Percentiles rank a stretch among this genome's conserved stretches.
phyloP scores from a whole-genome alignment of 2,888 invertebrate genomes.

The Cosmia trapezina region DNA sequence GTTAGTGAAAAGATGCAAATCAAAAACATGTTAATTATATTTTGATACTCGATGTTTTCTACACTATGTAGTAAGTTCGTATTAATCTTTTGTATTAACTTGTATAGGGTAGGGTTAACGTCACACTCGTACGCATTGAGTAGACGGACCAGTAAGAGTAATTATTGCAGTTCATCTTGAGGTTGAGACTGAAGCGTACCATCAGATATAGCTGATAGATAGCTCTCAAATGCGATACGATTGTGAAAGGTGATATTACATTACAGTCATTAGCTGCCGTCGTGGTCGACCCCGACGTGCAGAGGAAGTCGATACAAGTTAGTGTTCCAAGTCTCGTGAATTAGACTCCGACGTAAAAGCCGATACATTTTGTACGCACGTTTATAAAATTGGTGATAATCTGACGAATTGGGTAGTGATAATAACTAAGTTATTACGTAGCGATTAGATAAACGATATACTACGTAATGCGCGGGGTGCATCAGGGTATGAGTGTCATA shows the following conservation, averaged over 20 bases:
- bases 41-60: conserved; percentile 90
- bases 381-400: conserved; percentile 83
- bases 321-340: conserved; percentile 36
- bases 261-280: conserved; percentile 67
- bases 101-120: conserved; percentile 81
- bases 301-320: conserved; percentile 58
- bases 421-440: conserved; percentile 88
- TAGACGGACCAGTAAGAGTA: conserved; percentile 69
- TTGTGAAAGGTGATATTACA: conserved; percentile 74
- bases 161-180: conserved; percentile 44
- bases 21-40: conserved; percentile 89
- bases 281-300: conserved; percentile 23
- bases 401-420: conserved; percentile 88
- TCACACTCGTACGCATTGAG: conserved; percentile 82
- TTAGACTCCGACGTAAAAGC: conserved; percentile 61
- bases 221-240: conserved; percentile 76
- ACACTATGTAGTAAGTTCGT: conserved; percentile 84
- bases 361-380: conserved; percentile 67
- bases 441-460: conserved; percentile 85
- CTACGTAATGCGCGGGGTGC: conserved; percentile 89
- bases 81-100: conserved; percentile 82
- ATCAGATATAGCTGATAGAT: conserved; percentile 53
- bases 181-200: conserved; percentile 44
- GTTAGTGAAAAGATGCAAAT: conserved; percentile 89
- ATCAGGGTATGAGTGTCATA: conserved; percentile 91